These are phyloP conservation scores for Protobothrops mucrosquamatus DNA, from an alignment of 2,113 vertebrate genomes.

Conservation along the genomic window DNA sequence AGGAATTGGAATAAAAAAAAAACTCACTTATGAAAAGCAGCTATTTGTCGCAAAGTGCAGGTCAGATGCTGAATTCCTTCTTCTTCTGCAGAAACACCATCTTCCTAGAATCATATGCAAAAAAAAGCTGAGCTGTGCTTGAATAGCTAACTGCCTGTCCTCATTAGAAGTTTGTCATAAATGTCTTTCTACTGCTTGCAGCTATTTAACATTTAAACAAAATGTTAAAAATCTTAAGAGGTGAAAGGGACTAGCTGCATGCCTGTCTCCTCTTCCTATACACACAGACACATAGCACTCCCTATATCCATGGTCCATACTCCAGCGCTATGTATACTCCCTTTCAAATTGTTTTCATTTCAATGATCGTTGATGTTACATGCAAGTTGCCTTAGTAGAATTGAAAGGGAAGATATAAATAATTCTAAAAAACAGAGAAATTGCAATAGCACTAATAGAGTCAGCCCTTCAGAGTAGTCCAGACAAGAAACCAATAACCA, in stretches of 20 bases:
- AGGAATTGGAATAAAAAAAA: constrained; percentile 21
- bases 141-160: neutral
- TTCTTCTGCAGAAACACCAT: constrained; percentile 62
- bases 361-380: neutral
- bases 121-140: constrained; percentile 44
- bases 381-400: neutral
- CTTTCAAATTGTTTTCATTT: neutral
- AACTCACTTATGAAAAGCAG: constrained; percentile 85
- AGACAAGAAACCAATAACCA: neutral
- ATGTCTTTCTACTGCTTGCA: neutral
- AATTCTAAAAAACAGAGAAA: neutral
- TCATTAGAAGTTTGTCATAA: constrained; percentile 2
- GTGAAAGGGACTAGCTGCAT: neutral
- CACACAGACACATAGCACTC: neutral
- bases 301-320: neutral
- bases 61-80: constrained; percentile 63
- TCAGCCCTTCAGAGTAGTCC: neutral
- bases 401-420: neutral
- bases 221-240: neutral
- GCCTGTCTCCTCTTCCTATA: neutral
- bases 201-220: neutral
- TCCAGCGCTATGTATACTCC: neutral
- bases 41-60: constrained; percentile 75
- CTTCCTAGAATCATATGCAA: constrained; percentile 67
- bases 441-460: neutral